These are phyloP conservation scores for Zaprionus lachaisei DNA, from an alignment of 1,140 invertebrate species.

Conservation along the genomic window DNA sequence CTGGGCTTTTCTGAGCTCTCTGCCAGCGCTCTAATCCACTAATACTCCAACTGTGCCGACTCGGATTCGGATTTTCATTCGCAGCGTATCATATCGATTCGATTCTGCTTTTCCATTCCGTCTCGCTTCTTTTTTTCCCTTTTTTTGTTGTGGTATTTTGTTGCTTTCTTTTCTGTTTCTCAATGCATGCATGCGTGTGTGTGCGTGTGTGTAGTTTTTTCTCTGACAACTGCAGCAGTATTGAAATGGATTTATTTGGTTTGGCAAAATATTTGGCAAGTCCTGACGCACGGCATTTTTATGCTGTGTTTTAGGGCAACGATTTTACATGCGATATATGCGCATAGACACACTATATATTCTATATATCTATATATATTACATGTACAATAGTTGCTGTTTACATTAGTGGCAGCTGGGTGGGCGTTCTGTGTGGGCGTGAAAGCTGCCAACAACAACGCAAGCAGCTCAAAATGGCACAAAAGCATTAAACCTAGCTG, in stretches of 20 bases:
- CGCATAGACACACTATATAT: constrained; percentile 23
- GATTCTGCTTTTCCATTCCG: constrained; percentile 15
- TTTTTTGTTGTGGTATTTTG: neutral
- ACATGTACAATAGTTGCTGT: constrained; percentile 52
- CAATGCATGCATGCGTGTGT: neutral
- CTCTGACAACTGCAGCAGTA: constrained; percentile 37
- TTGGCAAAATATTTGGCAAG: constrained; percentile 78
- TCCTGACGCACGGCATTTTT: constrained; percentile 67
- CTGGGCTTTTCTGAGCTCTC: constrained; percentile 41
- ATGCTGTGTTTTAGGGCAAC: constrained; percentile 49
- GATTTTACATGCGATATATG: constrained; percentile 60
- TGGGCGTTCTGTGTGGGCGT: constrained; percentile 9
- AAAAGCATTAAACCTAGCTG: constrained; percentile 46
- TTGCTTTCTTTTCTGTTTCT: neutral
- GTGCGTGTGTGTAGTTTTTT: neutral
- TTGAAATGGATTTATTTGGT: constrained; percentile 80
- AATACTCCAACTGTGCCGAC: constrained; percentile 66
- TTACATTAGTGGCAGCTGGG: constrained; percentile 57
- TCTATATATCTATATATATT: neutral
- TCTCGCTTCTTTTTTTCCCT: constrained; percentile 13
- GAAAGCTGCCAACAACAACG: constrained; percentile 31
- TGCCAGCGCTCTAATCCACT: constrained; percentile 68
- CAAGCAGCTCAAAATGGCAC: constrained; percentile 62
- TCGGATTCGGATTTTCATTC: constrained; percentile 54
- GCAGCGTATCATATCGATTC: constrained; percentile 54